Evolutionary conservation across 2,888 invertebrate species (phyloP).

Genomic region (Sinohyriopsis cumingii): DNA sequence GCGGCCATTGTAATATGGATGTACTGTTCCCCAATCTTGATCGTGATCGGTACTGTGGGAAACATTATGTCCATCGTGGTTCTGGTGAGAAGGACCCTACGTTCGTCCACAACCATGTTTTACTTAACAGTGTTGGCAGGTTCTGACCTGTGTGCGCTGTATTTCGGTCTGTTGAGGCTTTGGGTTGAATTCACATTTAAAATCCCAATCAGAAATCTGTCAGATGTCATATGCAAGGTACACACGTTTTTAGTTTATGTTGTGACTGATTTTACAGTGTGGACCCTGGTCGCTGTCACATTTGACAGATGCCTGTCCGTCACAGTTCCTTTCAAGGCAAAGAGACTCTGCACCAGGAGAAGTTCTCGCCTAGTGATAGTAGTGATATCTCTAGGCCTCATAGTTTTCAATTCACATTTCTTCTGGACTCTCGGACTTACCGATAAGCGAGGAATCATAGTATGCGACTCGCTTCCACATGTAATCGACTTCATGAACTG

Average conservation of each 20-base stretch:
- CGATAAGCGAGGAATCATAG: slow-evolving; percentile 26
- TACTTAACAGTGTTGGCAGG: slow-evolving; percentile 41
- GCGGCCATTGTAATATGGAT: slow-evolving; percentile 35
- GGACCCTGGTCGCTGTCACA: slow-evolving; percentile 65
- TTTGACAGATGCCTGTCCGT: slow-evolving; percentile 64
- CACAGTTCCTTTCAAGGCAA: slow-evolving; percentile 58
- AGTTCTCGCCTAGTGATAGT: slow-evolving; percentile 44
- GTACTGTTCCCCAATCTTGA: slow-evolving; percentile 35
- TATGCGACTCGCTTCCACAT: slow-evolving; percentile 15
- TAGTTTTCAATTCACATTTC: slow-evolving; percentile 60
- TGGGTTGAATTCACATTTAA: slow-evolving; percentile 46
- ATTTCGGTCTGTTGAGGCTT: slow-evolving; percentile 44
- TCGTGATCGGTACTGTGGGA: slow-evolving; percentile 43
- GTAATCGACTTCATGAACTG: slow-evolving; percentile 19
- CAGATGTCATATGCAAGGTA: slow-evolving; percentile 55
- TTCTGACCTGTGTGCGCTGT: slow-evolving; percentile 42
- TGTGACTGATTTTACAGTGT: slow-evolving; percentile 59
- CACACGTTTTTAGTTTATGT: slow-evolving; percentile 64
- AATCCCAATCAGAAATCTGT: slow-evolving; percentile 41
- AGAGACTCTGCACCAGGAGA: slow-evolving; percentile 46
- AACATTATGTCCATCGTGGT: slow-evolving; percentile 44
- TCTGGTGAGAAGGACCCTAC: slow-evolving; percentile 30
- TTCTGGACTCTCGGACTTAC: slow-evolving; percentile 56
- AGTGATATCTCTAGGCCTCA: slow-evolving; percentile 28
- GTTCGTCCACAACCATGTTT: slow-evolving; percentile 46